A percentile compares a stretch with the other conserved stretches of the same genome.
Conservation (phyloP, 37 sponge, comb jelly and placozoan genomes). For the Hormiphora californensis region DNA sequence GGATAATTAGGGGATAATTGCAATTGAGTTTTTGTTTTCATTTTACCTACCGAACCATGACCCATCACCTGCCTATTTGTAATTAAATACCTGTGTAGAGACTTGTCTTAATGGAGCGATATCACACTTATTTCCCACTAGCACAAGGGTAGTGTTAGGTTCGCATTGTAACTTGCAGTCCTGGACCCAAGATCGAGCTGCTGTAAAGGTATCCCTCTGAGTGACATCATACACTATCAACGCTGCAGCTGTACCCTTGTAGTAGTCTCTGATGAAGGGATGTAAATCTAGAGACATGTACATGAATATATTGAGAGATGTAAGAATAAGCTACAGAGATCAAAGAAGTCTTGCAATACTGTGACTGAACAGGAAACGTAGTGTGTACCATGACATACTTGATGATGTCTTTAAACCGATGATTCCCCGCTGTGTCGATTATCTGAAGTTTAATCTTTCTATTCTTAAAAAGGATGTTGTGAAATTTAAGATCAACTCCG, state of each 20-base stretch:
- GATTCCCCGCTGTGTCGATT: slow-evolving; percentile 40
- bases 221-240: slow-evolving; percentile 48
- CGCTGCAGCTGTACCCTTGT: slow-evolving; percentile 39
- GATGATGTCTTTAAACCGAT: slow-evolving; percentile 1
- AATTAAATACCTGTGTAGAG: slow-evolving; percentile 8
- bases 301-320: not conserved
- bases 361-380: not conserved
- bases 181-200: slow-evolving; percentile 28
- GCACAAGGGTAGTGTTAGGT: slow-evolving; percentile 22
- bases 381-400: not conserved
- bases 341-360: not conserved
- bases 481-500: slow-evolving; percentile 28
- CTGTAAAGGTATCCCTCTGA: slow-evolving; percentile 19
- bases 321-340: not conserved
- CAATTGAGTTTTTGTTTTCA: too few species aligned
- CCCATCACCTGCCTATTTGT: too few species aligned
- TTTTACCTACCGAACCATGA: too few species aligned
- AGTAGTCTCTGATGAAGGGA: not conserved
- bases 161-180: slow-evolving; percentile 44
- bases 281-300: not conserved
- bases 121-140: slow-evolving; percentile 43
- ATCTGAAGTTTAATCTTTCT: slow-evolving; percentile 48
- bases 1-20: too few species aligned
- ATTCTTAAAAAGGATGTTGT: slow-evolving; percentile 1
- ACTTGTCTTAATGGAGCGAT: slow-evolving; percentile 22